A percentile compares a stretch with the other conserved stretches of the same genome.
These are phyloP conservation scores for Gasterosteus nipponicus DNA, from an alignment of 2,113 vertebrate genomes.

Conservation along the genomic window DNA sequence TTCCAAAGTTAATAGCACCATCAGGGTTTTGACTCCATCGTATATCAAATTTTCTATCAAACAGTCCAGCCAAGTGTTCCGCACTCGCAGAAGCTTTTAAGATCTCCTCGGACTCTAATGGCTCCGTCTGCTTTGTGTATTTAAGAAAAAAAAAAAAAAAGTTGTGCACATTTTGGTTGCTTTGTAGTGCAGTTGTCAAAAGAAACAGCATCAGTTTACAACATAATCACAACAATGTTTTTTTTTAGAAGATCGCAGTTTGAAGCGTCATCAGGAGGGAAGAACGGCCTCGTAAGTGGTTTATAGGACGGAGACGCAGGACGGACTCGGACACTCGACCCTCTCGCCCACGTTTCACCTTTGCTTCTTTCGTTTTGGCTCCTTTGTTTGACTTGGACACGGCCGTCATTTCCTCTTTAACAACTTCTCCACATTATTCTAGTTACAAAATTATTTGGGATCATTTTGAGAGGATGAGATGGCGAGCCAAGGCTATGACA, in stretches of 20 bases:
- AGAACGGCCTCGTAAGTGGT: neutral
- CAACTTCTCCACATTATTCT: constrained; percentile 5
- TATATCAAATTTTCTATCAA: constrained; percentile 5
- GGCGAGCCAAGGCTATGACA: too few relatives aligned
- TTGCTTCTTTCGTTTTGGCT: constrained; percentile 12
- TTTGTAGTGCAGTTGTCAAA: constrained; percentile 5
- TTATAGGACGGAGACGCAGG: constrained; percentile 17
- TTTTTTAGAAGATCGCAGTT: constrained; percentile 1
- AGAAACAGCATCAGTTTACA: constrained; percentile 9
- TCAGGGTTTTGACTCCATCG: constrained; percentile 1
- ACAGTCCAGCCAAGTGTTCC: neutral
- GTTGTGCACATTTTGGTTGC: neutral
- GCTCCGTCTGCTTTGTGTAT: constrained; percentile 12
- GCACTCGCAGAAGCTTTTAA: neutral
- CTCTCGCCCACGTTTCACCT: neutral
- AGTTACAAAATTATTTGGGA: neutral
- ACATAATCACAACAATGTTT: neutral
- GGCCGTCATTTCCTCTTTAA: constrained; percentile 51
- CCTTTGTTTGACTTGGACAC: constrained; percentile 32
- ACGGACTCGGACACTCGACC: constrained; percentile 15
- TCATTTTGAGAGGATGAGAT: neutral
- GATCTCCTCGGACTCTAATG: neutral
- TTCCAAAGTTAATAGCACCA: constrained; percentile 13
- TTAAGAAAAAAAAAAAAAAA: neutral
- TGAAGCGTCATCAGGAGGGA: constrained; percentile 17